phyloP scores from a whole-genome alignment of 1,140 invertebrate genomes.

The Eueides isabella region DNA sequence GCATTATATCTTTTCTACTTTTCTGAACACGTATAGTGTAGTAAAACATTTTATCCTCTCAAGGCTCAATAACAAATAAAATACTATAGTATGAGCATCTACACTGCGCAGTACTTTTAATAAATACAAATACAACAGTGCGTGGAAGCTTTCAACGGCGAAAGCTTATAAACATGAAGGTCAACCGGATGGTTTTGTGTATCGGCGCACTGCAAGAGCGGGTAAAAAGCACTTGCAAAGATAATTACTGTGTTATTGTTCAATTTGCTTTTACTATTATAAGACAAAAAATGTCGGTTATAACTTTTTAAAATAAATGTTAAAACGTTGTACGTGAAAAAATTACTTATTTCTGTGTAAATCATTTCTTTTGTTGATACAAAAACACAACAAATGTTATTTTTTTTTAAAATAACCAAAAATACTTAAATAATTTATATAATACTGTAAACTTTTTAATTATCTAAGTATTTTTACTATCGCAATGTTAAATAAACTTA shows the following conservation, averaged over 20 bases:
- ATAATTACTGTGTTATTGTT: background rate
- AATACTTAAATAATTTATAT: no score
- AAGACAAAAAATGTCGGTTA: background rate
- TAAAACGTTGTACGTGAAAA: no score
- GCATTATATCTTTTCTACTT: no score
- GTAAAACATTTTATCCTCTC: background rate
- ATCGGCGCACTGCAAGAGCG: background rate
- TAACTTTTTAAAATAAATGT: background rate
- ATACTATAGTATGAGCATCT: background rate
- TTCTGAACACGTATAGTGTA: background rate
- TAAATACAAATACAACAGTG: background rate
- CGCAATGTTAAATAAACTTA: no score
- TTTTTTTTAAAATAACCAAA: no score
- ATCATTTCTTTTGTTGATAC: background rate
- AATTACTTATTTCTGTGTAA: no score
- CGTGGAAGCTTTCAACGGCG: background rate
- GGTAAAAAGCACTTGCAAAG: background rate
- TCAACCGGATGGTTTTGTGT: slow-evolving; percentile 7
- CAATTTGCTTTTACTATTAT: background rate
- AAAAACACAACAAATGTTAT: background rate
- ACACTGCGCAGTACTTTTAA: slow-evolving; percentile 2
- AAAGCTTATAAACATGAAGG: background rate
- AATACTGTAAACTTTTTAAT: no score
- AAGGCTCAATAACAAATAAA: background rate
- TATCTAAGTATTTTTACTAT: no score